These are phyloP conservation scores for Theonella swinhoei DNA, from an alignment of 37 sponge, comb jelly and placozoan genomes.

Conservation along the genomic window DNA sequence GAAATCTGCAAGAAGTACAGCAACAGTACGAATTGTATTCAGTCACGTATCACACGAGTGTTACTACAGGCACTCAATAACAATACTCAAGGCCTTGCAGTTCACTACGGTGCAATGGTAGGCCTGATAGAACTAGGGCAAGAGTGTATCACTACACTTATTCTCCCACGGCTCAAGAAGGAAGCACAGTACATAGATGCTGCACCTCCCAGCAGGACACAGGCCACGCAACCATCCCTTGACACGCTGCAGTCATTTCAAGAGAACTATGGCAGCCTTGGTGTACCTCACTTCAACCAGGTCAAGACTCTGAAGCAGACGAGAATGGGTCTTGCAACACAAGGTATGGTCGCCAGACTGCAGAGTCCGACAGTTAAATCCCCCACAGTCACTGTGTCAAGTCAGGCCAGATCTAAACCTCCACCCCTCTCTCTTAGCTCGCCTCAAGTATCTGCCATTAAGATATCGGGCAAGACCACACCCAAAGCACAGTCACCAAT, in stretches of 20 bases:
- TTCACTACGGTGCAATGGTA: conserved; percentile 74
- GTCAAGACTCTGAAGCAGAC: conserved; percentile 63
- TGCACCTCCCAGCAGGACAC: conserved; percentile 19
- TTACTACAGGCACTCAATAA: conserved; percentile 55
- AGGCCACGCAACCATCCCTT: conserved; percentile 25
- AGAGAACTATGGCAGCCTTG: conserved; percentile 67
- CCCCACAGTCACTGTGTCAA: conserved; percentile 15
- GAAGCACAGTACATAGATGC: conserved; percentile 58
- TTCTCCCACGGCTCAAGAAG: conserved; percentile 61
- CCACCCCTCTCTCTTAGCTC: conserved; percentile 38
- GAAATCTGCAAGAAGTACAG: conserved; percentile 78
- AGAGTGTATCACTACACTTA: conserved; percentile 54
- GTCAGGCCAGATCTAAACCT: not conserved
- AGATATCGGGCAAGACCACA: not conserved
- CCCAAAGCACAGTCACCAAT: conserved; percentile 1
- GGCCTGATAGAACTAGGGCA: conserved; percentile 75
- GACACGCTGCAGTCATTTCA: conserved; percentile 70
- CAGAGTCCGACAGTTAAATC: conserved; percentile 14
- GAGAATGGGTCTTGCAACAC: not conserved
- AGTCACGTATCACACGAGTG: conserved; percentile 64
- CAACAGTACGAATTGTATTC: conserved; percentile 70
- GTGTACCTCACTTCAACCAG: conserved; percentile 53
- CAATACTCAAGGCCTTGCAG: conserved; percentile 60
- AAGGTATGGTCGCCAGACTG: not conserved
- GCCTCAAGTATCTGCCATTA: conserved; percentile 31